phyloP scores from a whole-genome alignment of 1,140 invertebrate species.

The Dendrolimus kikuchii region DNA sequence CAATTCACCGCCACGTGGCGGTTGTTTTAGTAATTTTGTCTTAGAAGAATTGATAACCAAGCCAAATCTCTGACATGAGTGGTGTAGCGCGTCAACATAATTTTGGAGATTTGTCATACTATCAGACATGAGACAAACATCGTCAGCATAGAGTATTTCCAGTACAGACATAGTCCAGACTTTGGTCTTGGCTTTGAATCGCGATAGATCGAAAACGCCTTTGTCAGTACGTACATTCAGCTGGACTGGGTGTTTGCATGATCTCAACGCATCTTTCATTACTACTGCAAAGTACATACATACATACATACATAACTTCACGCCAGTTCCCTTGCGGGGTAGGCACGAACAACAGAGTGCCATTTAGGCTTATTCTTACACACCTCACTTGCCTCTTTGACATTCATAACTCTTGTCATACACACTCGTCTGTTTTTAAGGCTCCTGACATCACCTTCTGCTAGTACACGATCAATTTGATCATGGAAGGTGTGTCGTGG shows the following conservation, averaged over 20 bases:
- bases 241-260: slow-evolving; percentile 3
- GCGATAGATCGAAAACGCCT: too few relatives aligned
- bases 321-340: too few relatives aligned
- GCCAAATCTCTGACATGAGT: slow-evolving; percentile 17
- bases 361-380: too few relatives aligned
- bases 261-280: slow-evolving; percentile 10
- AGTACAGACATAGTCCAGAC: slow-evolving; percentile 1
- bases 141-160: slow-evolving; percentile 14
- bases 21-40: slow-evolving; percentile 19
- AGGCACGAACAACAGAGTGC: too few relatives aligned
- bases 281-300: slow-evolving; percentile 21
- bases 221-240: too few relatives aligned
- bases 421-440: too few relatives aligned
- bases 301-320: too few relatives aligned
- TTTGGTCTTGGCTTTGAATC: slow-evolving; percentile 9
- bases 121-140: slow-evolving; percentile 18
- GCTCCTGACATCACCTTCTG: too few relatives aligned
- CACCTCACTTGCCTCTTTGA: too few relatives aligned
- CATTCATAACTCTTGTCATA: too few relatives aligned
- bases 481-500: too few relatives aligned
- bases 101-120: slow-evolving; percentile 8
- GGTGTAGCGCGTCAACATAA: slow-evolving; percentile 8
- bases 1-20: slow-evolving; percentile 4
- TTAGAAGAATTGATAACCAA: slow-evolving; percentile 15
- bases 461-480: too few relatives aligned